Percentiles rank a stretch among this genome's conserved stretches.
Evolutionary conservation across 2,888 invertebrate genomes (phyloP).

Genomic region (Scrobipalpa atriplicella): DNA sequence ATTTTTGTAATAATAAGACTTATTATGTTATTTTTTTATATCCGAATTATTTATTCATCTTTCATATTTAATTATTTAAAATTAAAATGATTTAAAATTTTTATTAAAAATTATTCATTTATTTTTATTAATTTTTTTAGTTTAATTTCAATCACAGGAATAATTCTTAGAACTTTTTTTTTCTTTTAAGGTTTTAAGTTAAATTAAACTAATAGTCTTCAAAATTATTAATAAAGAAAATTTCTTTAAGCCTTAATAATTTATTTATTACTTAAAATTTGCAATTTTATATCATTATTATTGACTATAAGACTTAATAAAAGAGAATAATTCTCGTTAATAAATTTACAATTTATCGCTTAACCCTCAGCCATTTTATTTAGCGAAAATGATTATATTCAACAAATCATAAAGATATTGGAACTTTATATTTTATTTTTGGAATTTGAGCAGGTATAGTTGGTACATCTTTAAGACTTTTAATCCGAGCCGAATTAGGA

Average conservation of each 20-base stretch:
- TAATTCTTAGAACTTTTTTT: constrained; percentile 64
- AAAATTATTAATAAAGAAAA: constrained; percentile 83
- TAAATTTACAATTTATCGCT: constrained; percentile 86
- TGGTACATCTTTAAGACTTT: constrained; percentile 86
- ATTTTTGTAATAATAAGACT: constrained; percentile 78
- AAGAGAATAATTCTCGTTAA: constrained; percentile 78
- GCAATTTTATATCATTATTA: constrained; percentile 83
- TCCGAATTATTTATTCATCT: constrained; percentile 76
- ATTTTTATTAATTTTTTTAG: constrained; percentile 52
- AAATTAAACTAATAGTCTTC: constrained; percentile 84
- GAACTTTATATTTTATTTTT: too few relatives aligned
- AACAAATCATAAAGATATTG: too few relatives aligned
- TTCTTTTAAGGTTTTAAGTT: constrained; percentile 82
- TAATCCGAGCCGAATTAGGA: constrained; percentile 89
- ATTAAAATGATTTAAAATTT: constrained; percentile 69
- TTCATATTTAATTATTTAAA: constrained; percentile 74
- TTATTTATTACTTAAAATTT: constrained; percentile 77
- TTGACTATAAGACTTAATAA: constrained; percentile 82
- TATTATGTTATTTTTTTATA: constrained; percentile 81
- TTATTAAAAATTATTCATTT: constrained; percentile 60
- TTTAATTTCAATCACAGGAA: constrained; percentile 54
- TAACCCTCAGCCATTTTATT: constrained; percentile 84
- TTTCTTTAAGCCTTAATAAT: constrained; percentile 82
- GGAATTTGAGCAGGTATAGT: constrained; percentile 87
- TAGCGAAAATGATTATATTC: too few relatives aligned